Conservation (phyloP, 2,888 invertebrate species). For the Hydrotaea cyrtoneurina region DNA sequence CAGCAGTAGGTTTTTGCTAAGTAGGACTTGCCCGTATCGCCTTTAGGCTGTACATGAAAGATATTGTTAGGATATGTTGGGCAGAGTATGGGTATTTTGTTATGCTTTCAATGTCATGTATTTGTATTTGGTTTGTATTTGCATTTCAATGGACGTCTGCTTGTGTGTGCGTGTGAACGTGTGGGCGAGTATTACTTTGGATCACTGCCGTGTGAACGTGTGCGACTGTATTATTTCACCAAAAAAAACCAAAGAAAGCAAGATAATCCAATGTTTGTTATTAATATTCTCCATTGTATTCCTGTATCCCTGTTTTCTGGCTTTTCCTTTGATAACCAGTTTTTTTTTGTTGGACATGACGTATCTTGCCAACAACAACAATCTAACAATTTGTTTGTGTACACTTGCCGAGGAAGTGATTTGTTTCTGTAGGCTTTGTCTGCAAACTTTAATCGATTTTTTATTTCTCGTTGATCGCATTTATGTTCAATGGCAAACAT, state of each 20-base stretch:
- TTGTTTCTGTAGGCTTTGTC: slow-evolving; percentile 27
- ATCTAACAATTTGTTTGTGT: slow-evolving; percentile 40
- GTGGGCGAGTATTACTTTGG: too few species aligned
- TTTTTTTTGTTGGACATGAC: background rate
- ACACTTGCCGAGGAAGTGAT: slow-evolving; percentile 25
- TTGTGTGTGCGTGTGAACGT: background rate
- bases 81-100: slow-evolving; percentile 12
- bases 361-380: slow-evolving; percentile 19
- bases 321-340: background rate
- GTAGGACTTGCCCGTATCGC: slow-evolving; percentile 6
- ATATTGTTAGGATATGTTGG: slow-evolving; percentile 25
- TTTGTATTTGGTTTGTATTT: background rate
- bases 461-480: background rate
- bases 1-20: background rate
- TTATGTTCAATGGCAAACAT: background rate
- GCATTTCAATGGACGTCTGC: background rate
- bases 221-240: background rate
- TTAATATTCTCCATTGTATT: slow-evolving; percentile 36
- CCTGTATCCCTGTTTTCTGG: background rate
- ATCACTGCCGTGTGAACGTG: background rate
- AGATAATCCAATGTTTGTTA: slow-evolving; percentile 48
- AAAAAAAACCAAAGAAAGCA: background rate
- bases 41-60: slow-evolving; percentile 24
- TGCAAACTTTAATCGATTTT: slow-evolving; percentile 9
- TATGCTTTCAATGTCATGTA: slow-evolving; percentile 38